These are phyloP conservation scores for Gnatocerus cornutus DNA, from an alignment of 2,888 invertebrate species.

Conservation along the genomic window DNA sequence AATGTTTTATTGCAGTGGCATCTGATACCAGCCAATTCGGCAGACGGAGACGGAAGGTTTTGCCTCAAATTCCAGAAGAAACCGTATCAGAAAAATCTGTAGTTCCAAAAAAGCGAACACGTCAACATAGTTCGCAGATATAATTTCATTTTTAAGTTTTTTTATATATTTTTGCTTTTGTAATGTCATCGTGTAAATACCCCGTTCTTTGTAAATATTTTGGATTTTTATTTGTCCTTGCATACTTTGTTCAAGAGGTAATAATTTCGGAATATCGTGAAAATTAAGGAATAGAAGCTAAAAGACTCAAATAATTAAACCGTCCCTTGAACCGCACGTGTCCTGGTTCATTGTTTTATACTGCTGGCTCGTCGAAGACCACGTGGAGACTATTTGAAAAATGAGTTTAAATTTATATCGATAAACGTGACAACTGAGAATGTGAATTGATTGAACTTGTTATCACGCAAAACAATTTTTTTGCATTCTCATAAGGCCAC, in stretches of 20 bases:
- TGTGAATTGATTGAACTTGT: too few relatives aligned
- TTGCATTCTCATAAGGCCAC: not conserved
- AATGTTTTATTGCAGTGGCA: slow-evolving; percentile 12
- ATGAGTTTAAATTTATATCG: too few relatives aligned
- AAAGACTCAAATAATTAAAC: too few relatives aligned
- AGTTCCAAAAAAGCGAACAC: slow-evolving; percentile 33
- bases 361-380: too few relatives aligned
- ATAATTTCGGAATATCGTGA: too few relatives aligned
- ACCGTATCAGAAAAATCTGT: slow-evolving; percentile 5
- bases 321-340: too few relatives aligned
- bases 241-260: too few relatives aligned
- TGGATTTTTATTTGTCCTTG: too few relatives aligned
- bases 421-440: too few relatives aligned
- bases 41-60: not conserved
- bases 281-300: too few relatives aligned
- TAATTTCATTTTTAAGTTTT: slow-evolving; percentile 12
- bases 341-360: too few relatives aligned
- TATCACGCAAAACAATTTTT: not conserved
- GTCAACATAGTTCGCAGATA: slow-evolving; percentile 21
- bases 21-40: not conserved
- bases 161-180: slow-evolving; percentile 25
- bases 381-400: too few relatives aligned
- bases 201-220: not conserved
- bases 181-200: slow-evolving; percentile 4
- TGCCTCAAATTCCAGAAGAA: slow-evolving; percentile 27